phyloP scores from a whole-genome alignment of 2,113 vertebrate genomes.

The Chionomys nivalis region DNA sequence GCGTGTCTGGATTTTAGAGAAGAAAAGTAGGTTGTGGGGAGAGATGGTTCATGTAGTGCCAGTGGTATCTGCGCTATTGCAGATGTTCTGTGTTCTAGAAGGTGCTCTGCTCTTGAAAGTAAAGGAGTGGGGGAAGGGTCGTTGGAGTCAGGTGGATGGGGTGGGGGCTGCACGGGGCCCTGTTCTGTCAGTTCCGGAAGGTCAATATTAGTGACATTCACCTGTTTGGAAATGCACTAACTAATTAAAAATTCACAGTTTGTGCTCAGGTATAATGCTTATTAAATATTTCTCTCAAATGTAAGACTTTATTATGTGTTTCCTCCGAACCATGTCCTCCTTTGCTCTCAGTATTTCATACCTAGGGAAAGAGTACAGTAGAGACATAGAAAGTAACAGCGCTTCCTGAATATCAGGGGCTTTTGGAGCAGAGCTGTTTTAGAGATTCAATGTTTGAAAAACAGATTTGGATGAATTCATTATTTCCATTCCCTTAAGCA shows the following conservation, averaged over 20 bases:
- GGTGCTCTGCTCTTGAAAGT: background rate
- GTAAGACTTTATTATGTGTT: background rate
- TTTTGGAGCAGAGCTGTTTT: constrained; percentile 36
- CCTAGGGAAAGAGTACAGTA: background rate
- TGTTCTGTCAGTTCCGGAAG: background rate
- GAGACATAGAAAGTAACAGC: background rate
- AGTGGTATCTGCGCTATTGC: background rate
- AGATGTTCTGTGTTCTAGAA: background rate
- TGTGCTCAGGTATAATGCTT: background rate
- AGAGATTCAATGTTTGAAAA: constrained; percentile 12
- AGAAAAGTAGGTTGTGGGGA: background rate
- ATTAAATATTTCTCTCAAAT: background rate
- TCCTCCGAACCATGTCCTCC: background rate
- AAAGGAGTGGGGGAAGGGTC: background rate
- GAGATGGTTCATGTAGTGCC: background rate
- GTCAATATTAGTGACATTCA: background rate
- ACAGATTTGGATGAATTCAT: constrained; percentile 7
- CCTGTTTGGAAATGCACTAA: constrained; percentile 30
- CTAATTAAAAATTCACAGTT: background rate
- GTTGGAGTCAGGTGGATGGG: background rate
- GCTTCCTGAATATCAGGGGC: constrained; percentile 33
- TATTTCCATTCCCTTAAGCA: constrained; percentile 59
- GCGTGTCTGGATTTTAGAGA: background rate
- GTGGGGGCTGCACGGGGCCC: too few relatives aligned
- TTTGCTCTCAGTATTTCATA: constrained; percentile 42